Conservation (phyloP, 2,888 invertebrate species). For the Fragum fragum region DNA sequence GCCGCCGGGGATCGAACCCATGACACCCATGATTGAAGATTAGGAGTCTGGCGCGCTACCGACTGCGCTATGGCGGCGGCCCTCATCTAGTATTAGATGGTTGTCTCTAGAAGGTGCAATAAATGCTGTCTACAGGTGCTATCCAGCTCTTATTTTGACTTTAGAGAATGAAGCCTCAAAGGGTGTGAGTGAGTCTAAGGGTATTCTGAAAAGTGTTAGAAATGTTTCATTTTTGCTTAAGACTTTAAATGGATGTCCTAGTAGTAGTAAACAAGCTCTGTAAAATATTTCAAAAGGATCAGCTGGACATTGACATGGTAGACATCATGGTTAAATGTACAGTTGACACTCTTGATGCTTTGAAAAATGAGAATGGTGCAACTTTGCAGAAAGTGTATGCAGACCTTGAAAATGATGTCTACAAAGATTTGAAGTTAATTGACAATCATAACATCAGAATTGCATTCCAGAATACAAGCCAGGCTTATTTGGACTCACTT, state of each 20-base stretch:
- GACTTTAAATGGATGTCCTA: constrained; percentile 40
- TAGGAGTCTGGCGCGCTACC: no score
- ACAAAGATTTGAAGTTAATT: constrained; percentile 35
- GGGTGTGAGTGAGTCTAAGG: constrained; percentile 37
- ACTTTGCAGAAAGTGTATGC: neutral
- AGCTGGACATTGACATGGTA: constrained; percentile 40
- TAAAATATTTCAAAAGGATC: constrained; percentile 39
- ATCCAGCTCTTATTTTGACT: constrained; percentile 38
- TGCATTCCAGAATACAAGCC: no score
- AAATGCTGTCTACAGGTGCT: constrained; percentile 33
- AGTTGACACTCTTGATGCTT: constrained; percentile 9
- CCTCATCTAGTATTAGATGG: constrained; percentile 49
- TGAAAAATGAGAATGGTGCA: constrained; percentile 18
- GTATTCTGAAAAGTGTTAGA: constrained; percentile 29
- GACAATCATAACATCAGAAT: constrained; percentile 39
- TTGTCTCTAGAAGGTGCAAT: constrained; percentile 36
- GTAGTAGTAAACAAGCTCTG: no score
- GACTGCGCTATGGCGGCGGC: no score
- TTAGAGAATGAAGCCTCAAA: constrained; percentile 34
- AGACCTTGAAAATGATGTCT: neutral
- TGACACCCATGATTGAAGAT: no score
- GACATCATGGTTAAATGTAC: constrained; percentile 22
- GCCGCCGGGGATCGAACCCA: no score
- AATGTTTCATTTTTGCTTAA: constrained; percentile 27
- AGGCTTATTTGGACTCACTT: no score